Evolutionary conservation across 2,797 vertebrate genomes (phyloP), one percentile per base, ranked within the genome.

Genomic region (Protonibea diacanthus): DNA sequence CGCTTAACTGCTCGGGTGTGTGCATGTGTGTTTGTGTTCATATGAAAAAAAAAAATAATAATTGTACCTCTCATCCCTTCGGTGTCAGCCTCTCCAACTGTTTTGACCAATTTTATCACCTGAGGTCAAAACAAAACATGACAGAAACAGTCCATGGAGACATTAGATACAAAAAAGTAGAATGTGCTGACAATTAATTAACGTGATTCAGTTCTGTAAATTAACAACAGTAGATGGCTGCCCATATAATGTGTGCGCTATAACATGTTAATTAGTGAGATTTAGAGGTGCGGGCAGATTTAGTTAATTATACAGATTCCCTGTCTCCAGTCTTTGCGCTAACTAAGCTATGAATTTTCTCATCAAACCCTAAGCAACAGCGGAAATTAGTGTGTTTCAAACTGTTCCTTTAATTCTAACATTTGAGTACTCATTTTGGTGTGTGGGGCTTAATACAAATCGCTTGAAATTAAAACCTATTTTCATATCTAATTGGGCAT

Each of bases 11-110:
- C 18, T 58, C 21, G 4, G 27, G 55, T 57, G 68, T 65, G 51
- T 58, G 59, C 18, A 15, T 77, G 64, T 77, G 60, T 44, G 55
- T 74, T 72, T 68, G 20, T 68, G 18, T 76, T 42, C 29, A 55
- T 45, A 23, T 21, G 23, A 20, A 49, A 21, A 47, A 55, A 38
- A 55, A n/a, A n/a, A n/a, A n/a, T n/a, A n/a, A n/a, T n/a, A n/a
- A 10, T 47, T 40, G n/a, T n/a, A 13, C 17, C 60, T 76, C 7
- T 59, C 21, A 7, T 42, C 33, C 25, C 27, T 45, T 27, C 11
- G 1, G 9, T 40, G 2, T 75, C 64, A 61, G 63, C 45, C 21
- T 69, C 49, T 29, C 23, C 17, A 53, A 25, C 12, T 49, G 21
- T 21, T 55, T 53, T 17, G 5, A 59, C 48, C 9, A 29, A 3